Conservation (phyloP, 64 coral and sea anemone species). For the Montipora cactus region DNA sequence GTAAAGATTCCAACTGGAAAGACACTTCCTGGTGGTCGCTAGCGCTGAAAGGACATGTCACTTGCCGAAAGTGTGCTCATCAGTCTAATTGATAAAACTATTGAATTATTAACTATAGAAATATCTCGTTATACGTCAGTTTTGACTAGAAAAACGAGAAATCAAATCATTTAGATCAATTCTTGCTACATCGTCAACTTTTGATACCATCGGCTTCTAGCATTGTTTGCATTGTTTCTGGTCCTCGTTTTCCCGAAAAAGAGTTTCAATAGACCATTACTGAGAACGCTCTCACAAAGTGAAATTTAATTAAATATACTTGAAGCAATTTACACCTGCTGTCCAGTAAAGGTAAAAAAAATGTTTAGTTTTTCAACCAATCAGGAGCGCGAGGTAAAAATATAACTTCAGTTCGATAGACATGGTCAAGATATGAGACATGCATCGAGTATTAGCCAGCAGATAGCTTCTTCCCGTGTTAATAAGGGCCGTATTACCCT, state of each 20-base stretch:
- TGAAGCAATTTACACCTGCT: constrained; percentile 39
- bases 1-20: background rate
- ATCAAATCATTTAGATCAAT: background rate
- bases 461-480: background rate
- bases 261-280: constrained; percentile 32
- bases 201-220: background rate
- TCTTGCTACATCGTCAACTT: background rate
- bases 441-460: background rate
- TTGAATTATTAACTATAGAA: constrained; percentile 36
- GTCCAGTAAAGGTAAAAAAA: background rate
- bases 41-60: background rate
- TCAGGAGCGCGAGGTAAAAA: background rate
- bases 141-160: background rate
- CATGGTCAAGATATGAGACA: background rate
- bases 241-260: background rate
- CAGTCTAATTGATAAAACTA: background rate
- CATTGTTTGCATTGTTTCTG: background rate
- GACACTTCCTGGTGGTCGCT: background rate
- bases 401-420: background rate
- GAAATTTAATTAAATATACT: constrained; percentile 33
- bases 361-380: background rate
- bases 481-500: background rate
- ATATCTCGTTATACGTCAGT: background rate
- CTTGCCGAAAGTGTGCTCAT: background rate
- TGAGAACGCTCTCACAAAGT: background rate